Conservation (phyloP, 1,140 invertebrate genomes). For the Euwallacea fornicatus region DNA sequence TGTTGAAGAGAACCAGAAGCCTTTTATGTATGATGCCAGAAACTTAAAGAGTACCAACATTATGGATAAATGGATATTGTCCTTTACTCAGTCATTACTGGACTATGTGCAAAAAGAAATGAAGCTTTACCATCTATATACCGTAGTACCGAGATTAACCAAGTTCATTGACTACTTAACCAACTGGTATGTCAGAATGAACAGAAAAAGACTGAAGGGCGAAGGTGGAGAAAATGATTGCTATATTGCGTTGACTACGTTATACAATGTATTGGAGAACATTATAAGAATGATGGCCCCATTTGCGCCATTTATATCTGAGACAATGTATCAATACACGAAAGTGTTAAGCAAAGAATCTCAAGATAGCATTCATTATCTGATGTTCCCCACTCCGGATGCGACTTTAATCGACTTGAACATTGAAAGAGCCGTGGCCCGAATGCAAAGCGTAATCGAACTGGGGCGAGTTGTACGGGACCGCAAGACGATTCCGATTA, state of each 20-base stretch:
- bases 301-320: conserved; percentile 96
- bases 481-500: conserved; percentile 89
- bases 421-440: conserved; percentile 86
- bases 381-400: conserved; percentile 80
- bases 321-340: conserved; percentile 93
- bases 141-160: conserved; percentile 89
- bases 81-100: conserved; percentile 91
- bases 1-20: conserved; percentile 67
- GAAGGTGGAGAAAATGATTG: conserved; percentile 80
- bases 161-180: conserved; percentile 98
- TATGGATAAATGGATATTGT: conserved; percentile 98
- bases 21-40: conserved; percentile 67
- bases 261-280: conserved; percentile 85
- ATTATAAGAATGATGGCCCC: conserved; percentile 94
- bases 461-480: conserved; percentile 91
- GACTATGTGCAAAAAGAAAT: conserved; percentile 91
- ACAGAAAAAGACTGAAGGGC: conserved; percentile 90
- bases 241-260: conserved; percentile 79
- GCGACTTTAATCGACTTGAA: conserved; percentile 75
- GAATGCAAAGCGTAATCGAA: conserved; percentile 96
- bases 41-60: conserved; percentile 68
- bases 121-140: conserved; percentile 92
- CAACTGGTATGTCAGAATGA: conserved; percentile 97
- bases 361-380: conserved; percentile 81
- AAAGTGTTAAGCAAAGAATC: conserved; percentile 56